Conservation (phyloP, 2,888 invertebrate genomes). For the Melitaea athalia region DNA sequence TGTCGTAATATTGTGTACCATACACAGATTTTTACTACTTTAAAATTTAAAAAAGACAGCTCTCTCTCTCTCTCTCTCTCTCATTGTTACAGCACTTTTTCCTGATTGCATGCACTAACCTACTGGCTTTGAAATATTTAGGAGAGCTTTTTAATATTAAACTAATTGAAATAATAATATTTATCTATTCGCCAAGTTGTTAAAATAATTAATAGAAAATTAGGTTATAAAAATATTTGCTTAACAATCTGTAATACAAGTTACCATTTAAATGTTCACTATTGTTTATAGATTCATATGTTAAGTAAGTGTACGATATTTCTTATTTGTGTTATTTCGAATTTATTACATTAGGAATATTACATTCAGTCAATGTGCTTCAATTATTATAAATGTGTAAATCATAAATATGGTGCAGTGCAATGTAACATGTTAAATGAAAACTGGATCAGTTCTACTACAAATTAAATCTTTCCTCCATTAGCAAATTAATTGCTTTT, state of each 20-base stretch:
- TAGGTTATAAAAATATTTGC: conserved; percentile 51
- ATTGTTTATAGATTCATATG: conserved; percentile 22
- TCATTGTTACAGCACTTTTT: conserved; percentile 71
- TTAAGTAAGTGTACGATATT: conserved; percentile 12
- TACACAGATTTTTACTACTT: conserved; percentile 23
- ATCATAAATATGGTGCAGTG: conserved; percentile 62
- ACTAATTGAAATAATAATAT: conserved; percentile 53
- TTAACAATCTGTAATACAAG: conserved; percentile 50
- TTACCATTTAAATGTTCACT: conserved; percentile 49
- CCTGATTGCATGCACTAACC: conserved; percentile 73
- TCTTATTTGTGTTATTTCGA: conserved; percentile 21
- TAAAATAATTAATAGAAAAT: conserved; percentile 41
- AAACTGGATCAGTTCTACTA: conserved; percentile 17
- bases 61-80: conserved; percentile 62
- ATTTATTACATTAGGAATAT: conserved; percentile 23
- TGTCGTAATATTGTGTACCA: conserved; percentile 32
- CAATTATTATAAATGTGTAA: conserved; percentile 50
- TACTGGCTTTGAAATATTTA: conserved; percentile 70
- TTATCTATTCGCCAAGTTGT: conserved; percentile 70
- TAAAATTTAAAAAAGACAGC: conserved; percentile 52
- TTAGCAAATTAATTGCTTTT: conserved; percentile 19
- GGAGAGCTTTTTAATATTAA: conserved; percentile 56
- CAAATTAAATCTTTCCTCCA: conserved; percentile 18
- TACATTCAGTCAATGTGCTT: conserved; percentile 40
- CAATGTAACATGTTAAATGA: conserved; percentile 54